Evolutionary conservation across 1,140 invertebrate species (phyloP).

Genomic region (Meloidogyne floridensis): DNA sequence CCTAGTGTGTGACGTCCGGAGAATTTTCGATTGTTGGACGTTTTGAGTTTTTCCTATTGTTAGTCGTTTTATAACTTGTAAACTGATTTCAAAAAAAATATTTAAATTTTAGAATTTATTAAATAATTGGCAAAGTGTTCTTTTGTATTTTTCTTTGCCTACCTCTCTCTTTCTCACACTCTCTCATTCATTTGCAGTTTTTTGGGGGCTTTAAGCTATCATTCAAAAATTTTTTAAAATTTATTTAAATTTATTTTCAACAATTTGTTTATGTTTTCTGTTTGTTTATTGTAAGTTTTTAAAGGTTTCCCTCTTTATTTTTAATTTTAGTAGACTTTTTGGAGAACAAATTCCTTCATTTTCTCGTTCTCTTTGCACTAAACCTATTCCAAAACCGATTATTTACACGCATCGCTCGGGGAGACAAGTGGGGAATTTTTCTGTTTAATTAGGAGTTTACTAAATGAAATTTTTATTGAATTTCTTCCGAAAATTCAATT

Average conservation of each 20-base stretch:
- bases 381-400: conserved; percentile 2
- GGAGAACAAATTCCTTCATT: background rate
- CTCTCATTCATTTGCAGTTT: background rate
- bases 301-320: background rate
- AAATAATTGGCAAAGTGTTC: background rate
- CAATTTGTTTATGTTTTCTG: background rate
- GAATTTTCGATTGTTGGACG: too few relatives aligned
- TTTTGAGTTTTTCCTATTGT: background rate
- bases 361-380: background rate
- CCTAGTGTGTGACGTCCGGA: too few relatives aligned
- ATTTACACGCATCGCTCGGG: conserved; percentile 30
- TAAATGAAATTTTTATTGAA: background rate
- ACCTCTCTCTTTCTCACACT: background rate
- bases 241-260: too few relatives aligned
- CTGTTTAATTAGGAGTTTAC: too few relatives aligned
- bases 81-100: too few relatives aligned
- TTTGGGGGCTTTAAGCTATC: too few relatives aligned
- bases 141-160: background rate
- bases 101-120: background rate
- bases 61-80: too few relatives aligned
- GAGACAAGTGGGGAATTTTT: conserved; percentile 20
- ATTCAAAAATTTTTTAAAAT: too few relatives aligned
- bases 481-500: background rate
- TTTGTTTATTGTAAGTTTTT: background rate
- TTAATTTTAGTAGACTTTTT: background rate